phyloP scores from a whole-genome alignment of 2,113 vertebrate genomes.

The Apistogramma diplotaenia region DNA sequence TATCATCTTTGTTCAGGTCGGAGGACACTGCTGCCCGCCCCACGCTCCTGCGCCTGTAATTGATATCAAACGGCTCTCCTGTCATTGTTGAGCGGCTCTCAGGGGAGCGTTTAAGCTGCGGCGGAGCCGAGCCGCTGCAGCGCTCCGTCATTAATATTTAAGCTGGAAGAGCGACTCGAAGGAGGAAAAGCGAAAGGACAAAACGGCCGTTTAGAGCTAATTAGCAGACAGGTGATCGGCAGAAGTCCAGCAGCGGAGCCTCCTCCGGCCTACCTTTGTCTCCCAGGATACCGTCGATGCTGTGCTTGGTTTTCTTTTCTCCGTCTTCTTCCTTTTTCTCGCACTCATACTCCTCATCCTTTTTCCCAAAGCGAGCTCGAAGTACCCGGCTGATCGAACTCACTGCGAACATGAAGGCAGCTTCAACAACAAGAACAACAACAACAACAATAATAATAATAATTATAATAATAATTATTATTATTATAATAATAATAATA shows the following conservation, averaged over 20 bases:
- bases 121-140: conserved; percentile 69
- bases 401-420: conserved; percentile 77
- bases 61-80: conserved; percentile 84
- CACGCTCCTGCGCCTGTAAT: conserved; percentile 64
- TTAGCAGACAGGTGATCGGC: conserved; percentile 21
- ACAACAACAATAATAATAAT: background rate
- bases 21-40: background rate
- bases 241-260: background rate
- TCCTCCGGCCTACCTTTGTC: conserved; percentile 87
- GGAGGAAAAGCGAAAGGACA: background rate
- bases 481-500: background rate
- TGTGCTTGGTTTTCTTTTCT: conserved; percentile 95
- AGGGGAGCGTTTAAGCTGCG: conserved; percentile 82
- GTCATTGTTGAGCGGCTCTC: conserved; percentile 86
- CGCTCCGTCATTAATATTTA: conserved; percentile 77
- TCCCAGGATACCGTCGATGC: conserved; percentile 94
- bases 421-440: background rate
- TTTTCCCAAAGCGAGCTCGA: conserved; percentile 95
- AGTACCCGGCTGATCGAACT: conserved; percentile 99
- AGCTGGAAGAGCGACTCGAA: conserved; percentile 56
- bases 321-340: conserved; percentile 94
- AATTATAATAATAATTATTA: background rate
- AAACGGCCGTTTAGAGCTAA: conserved; percentile 37
- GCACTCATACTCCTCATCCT: conserved; percentile 89
- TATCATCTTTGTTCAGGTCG: background rate